Percentiles rank a stretch among this genome's conserved stretches.
Conservation (phyloP, 2,888 invertebrate species). For the Fabriciana adippe region DNA sequence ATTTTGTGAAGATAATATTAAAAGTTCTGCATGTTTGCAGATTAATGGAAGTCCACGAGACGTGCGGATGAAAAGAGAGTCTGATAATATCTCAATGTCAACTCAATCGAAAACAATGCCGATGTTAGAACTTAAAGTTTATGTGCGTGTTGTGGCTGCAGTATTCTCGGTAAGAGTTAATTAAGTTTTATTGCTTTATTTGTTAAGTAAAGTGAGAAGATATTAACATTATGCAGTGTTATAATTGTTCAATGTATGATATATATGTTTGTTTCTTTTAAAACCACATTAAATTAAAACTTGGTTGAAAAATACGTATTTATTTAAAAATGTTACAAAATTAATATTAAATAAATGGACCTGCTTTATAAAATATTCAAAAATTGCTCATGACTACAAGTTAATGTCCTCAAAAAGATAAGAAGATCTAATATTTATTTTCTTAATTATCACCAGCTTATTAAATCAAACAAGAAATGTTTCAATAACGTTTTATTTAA, state of each 20-base stretch:
- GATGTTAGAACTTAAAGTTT: conserved; percentile 66
- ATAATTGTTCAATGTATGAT: not conserved
- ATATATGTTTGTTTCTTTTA: not conserved
- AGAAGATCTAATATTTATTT: conserved; percentile 30
- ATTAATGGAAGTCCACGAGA: conserved; percentile 27
- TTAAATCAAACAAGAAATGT: conserved; percentile 24
- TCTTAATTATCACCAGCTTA: conserved; percentile 27
- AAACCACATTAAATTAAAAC: not conserved
- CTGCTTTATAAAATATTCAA: not conserved
- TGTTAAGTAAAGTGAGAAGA: not conserved
- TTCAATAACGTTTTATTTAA: conserved; percentile 23
- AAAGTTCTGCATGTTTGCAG: conserved; percentile 24
- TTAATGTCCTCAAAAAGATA: conserved; percentile 18
- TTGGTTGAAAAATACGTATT: not conserved
- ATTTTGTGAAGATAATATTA: conserved; percentile 40
- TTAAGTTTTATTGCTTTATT: conserved; percentile 23
- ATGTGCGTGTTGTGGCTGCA: conserved; percentile 67
- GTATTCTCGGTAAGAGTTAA: conserved; percentile 68
- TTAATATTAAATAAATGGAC: no score
- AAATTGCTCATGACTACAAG: conserved; percentile 2
- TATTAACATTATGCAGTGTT: not conserved
- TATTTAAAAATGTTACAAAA: not conserved
- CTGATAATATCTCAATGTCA: conserved; percentile 54
- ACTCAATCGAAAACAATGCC: conserved; percentile 70
- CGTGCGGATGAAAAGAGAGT: conserved; percentile 22